phyloP scores from a whole-genome alignment of 1,140 invertebrate species.

The Drosophila neocordata region DNA sequence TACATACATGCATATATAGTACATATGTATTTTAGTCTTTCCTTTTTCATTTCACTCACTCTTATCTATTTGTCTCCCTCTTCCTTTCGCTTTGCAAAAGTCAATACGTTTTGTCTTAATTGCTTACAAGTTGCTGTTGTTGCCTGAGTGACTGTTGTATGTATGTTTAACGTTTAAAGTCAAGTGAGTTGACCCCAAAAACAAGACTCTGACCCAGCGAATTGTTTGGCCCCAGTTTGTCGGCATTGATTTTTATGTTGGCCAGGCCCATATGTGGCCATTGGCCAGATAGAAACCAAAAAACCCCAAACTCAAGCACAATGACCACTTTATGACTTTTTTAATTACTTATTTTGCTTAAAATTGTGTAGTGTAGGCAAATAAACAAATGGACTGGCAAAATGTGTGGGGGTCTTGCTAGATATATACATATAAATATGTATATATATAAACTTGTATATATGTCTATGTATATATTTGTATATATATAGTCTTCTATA shows the following conservation, averaged over 20 bases:
- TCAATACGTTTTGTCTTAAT: slow-evolving; percentile 74
- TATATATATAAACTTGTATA: slow-evolving; percentile 2
- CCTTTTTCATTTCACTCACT: not conserved
- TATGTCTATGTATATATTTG: slow-evolving; percentile 24
- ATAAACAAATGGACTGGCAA: slow-evolving; percentile 55
- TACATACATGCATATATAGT: not conserved
- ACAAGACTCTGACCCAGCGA: slow-evolving; percentile 38
- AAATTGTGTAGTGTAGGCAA: slow-evolving; percentile 69
- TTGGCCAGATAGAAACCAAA: slow-evolving; percentile 35
- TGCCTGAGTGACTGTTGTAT: slow-evolving; percentile 39
- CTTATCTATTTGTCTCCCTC: not conserved
- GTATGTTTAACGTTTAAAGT: slow-evolving; percentile 77
- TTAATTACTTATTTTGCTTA: slow-evolving; percentile 79
- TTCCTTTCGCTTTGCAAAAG: slow-evolving; percentile 36
- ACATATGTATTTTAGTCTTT: slow-evolving; percentile 23
- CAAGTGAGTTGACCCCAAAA: slow-evolving; percentile 57
- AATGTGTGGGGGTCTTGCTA: slow-evolving; percentile 10
- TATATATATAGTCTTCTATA: slow-evolving; percentile 28
- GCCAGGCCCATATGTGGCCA: slow-evolving; percentile 1
- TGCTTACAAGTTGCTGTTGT: slow-evolving; percentile 74
- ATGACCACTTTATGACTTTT: slow-evolving; percentile 71
- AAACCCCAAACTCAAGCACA: slow-evolving; percentile 11
- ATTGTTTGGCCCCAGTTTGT: slow-evolving; percentile 58
- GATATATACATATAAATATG: slow-evolving; percentile 14
- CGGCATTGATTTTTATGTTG: slow-evolving; percentile 76